Conservation (phyloP, 2,888 invertebrate species). For the Macaria notata region DNA sequence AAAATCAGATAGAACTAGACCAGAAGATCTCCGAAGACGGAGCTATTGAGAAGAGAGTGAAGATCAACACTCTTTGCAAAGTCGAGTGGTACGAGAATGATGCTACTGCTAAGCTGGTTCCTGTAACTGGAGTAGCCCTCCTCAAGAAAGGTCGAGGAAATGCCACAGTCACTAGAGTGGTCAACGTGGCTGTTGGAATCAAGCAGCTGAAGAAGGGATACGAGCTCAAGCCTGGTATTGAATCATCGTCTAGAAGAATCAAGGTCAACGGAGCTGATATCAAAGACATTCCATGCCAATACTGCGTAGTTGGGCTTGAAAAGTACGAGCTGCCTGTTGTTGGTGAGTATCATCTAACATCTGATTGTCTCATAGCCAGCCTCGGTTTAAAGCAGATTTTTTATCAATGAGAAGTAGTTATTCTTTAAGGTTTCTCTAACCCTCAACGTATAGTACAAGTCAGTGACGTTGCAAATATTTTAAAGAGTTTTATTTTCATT, state of each 20-base stretch:
- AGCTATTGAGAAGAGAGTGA: conserved; percentile 83
- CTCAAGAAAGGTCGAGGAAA: conserved; percentile 76
- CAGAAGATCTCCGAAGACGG: conserved; percentile 69
- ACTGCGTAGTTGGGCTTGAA: conserved; percentile 85
- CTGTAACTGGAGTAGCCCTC: conserved; percentile 82
- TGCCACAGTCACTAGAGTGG: conserved; percentile 79
- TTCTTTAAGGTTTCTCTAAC: no score
- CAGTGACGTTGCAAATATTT: no score
- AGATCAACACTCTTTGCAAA: conserved; percentile 84
- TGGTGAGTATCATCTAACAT: conserved; percentile 70
- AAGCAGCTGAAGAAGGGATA: conserved; percentile 81
- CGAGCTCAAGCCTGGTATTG: conserved; percentile 84
- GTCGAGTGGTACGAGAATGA: conserved; percentile 86
- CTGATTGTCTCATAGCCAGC: neutral
- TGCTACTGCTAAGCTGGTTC: conserved; percentile 82
- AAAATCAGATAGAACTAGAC: conserved; percentile 73
- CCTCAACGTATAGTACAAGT: no score
- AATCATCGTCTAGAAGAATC: conserved; percentile 83
- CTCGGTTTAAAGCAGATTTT: no score
- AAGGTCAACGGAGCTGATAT: conserved; percentile 84
- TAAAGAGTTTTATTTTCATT: no score
- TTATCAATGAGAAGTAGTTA: no score
- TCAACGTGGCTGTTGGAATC: conserved; percentile 82
- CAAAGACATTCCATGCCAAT: conserved; percentile 85
- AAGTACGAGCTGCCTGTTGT: conserved; percentile 87